Evolutionary conservation across 2,113 vertebrate species (phyloP), one percentile per base, ranked within the genome.

Genomic region (Tenrec ecaudatus): DNA sequence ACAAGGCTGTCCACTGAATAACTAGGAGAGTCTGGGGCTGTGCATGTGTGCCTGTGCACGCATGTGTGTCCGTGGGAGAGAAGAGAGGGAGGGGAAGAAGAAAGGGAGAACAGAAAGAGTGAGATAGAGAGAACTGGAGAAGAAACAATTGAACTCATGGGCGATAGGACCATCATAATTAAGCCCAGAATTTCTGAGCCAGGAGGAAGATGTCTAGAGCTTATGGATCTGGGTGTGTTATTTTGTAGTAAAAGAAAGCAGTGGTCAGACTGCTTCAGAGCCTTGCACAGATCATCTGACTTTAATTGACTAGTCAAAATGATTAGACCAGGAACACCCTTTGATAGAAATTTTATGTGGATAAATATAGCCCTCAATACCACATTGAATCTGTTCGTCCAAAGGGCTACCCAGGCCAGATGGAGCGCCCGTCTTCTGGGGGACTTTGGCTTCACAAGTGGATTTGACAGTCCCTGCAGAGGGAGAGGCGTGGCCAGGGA

Each of bases 161-260:
- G 31, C 33, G n/a, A 17, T 36, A 38, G 71, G 17, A n/a, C 22
- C 25, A 73, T 75, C 53, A 83, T 85, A 47, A 73, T 89, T 53
- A 38, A 82, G 53, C 43, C 27, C 20, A 47, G 31, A 64, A 57
- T 85, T 79, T 91, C 43, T 79, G 85, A 93, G 27, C 22, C 68
- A 79, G 78, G 87, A 38, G 38, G 19, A 90, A 93, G 19, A 90
- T 90, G 69, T 25, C 19, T 85, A 69, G 19, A 33, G 11, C 25
- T 58, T 91, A 40, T 33, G 62, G 47, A 89, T 73, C 68, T 57
- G 53, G 36, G 17, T 79, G 77, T 43, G 84, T 92, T 92, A 62
- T 82, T 86, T 89, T 79, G 17, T 84, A 89, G 82, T 58, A 79
- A 90, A 85, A 53, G 29, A 95, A 91, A 81, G 47, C 47, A 53